These are phyloP conservation scores for Heteromyza rotundicornis DNA, from an alignment of 2,888 invertebrate species.

Conservation along the genomic window DNA sequence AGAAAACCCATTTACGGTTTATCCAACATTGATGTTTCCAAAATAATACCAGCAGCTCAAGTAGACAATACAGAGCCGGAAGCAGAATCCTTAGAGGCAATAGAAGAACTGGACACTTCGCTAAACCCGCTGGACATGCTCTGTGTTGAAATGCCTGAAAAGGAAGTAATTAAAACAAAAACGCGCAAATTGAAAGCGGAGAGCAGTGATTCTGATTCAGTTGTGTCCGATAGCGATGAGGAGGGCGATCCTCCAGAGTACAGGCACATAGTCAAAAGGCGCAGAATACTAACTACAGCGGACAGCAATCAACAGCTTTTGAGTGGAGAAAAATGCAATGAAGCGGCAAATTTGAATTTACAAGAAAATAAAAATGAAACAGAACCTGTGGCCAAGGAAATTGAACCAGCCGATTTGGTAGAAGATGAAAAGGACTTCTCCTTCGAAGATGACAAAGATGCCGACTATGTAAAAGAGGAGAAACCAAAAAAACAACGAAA, in stretches of 20 bases:
- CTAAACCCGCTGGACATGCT: not conserved
- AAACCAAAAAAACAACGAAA: slow-evolving; percentile 34
- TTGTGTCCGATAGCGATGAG: slow-evolving; percentile 73
- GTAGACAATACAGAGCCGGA: too few species aligned
- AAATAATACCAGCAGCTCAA: slow-evolving; percentile 32
- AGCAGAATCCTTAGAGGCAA: not conserved
- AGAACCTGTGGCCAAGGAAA: not conserved
- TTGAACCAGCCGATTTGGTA: slow-evolving; percentile 13
- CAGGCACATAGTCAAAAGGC: slow-evolving; percentile 68
- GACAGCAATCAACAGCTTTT: slow-evolving; percentile 19
- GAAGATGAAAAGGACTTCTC: slow-evolving; percentile 32
- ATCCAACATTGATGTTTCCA: slow-evolving; percentile 59
- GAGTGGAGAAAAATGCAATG: slow-evolving; percentile 5
- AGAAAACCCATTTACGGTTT: slow-evolving; percentile 54
- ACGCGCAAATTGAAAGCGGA: not conserved
- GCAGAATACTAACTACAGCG: slow-evolving; percentile 53
- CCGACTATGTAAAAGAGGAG: slow-evolving; percentile 14
- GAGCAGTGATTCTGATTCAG: slow-evolving; percentile 71
- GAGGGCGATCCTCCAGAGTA: slow-evolving; percentile 64
- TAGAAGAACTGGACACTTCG: not conserved
- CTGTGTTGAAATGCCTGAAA: too few species aligned
- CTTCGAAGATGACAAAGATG: slow-evolving; percentile 34
- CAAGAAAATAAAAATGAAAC: not conserved
- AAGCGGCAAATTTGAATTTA: slow-evolving; percentile 1
- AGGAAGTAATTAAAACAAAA: too few species aligned